Conservation (phyloP, 2,797 vertebrate species). For the Microtus obscurus region DNA sequence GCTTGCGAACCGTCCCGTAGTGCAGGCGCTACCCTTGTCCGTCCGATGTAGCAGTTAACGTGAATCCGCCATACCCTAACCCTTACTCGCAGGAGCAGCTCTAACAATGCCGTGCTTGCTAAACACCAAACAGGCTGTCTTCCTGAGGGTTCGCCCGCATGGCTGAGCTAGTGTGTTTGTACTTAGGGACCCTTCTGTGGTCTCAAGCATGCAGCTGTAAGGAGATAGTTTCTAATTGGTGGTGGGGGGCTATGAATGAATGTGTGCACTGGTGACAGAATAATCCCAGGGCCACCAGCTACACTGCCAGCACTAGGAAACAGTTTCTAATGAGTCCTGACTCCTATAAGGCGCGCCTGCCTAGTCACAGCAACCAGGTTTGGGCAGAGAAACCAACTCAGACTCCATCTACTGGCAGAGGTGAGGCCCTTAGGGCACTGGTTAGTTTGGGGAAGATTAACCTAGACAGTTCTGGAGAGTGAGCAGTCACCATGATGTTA, state of each 20-base stretch:
- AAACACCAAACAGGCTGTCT: neutral
- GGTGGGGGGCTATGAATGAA: neutral
- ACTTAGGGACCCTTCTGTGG: neutral
- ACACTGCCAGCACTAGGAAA: neutral
- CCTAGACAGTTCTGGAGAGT: neutral
- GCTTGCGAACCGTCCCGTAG: too few species aligned
- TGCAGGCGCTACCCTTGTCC: neutral
- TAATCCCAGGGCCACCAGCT: neutral
- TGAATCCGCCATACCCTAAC: neutral
- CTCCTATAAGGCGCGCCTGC: neutral
- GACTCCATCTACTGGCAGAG: neutral
- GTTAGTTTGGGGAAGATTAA: neutral
- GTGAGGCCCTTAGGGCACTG: neutral
- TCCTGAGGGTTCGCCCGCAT: neutral
- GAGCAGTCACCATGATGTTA: neutral
- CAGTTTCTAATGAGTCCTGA: constrained; percentile 12
- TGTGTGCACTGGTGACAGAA: neutral
- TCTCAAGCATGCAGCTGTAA: neutral
- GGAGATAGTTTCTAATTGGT: neutral
- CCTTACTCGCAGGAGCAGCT: neutral
- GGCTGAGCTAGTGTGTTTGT: neutral
- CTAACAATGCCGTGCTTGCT: neutral
- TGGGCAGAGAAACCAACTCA: neutral
- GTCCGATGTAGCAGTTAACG: neutral
- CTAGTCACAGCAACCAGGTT: neutral